phyloP scores from a whole-genome alignment of 64 coral and sea anemone genomes.

The Pocillopora damicornis region DNA sequence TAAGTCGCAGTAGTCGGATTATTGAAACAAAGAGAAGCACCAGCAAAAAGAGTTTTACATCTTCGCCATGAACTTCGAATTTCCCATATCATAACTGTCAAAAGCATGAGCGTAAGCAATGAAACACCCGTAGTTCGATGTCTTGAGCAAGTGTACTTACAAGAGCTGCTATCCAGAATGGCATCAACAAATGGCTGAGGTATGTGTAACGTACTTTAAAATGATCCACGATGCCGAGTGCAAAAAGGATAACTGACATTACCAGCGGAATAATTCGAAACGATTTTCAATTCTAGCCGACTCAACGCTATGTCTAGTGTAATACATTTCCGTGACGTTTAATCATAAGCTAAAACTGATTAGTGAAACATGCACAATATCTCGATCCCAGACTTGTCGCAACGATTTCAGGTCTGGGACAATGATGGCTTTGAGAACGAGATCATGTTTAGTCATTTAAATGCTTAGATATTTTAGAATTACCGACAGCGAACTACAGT shows the following conservation, averaged over 20 bases:
- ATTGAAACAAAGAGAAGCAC: not conserved
- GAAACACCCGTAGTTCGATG: no score
- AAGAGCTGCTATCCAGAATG: not conserved
- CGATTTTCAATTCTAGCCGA: not conserved
- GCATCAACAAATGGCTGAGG: not conserved
- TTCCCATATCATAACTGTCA: no score
- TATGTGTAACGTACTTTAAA: not conserved
- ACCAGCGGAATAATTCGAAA: not conserved
- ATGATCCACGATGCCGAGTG: not conserved
- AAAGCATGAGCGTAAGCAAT: no score
- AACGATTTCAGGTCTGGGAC: no score
- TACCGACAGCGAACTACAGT: no score
- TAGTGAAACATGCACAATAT: no score
- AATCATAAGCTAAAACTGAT: no score
- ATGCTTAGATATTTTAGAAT: no score
- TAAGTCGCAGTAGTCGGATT: not conserved
- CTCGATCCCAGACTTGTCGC: no score
- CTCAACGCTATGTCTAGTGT: not conserved
- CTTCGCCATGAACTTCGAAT: not conserved
- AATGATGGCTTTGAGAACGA: no score
- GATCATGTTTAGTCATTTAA: no score
- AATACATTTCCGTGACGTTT: no score
- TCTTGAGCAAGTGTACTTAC: not conserved
- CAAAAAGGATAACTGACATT: not conserved
- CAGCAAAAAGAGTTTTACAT: not conserved